Base-by-base conservation (phyloP, 2,888 invertebrate species). In the Entomobrya multifasciata region DNA sequence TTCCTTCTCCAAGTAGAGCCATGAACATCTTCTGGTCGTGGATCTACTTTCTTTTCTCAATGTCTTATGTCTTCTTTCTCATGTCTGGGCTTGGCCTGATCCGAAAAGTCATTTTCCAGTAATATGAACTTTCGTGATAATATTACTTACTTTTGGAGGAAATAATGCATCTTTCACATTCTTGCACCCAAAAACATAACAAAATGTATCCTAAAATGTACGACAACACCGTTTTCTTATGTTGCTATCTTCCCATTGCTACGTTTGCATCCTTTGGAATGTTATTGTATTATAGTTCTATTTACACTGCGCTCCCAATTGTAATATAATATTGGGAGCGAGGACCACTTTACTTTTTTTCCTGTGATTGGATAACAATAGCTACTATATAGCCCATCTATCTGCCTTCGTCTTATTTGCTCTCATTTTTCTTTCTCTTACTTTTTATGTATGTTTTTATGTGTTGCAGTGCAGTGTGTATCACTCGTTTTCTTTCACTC, bases 31-130 rank as follows among this genome's bases (percentile, higher is more conserved):
- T 52, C 20, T 47, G 36, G 30, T 30, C 22, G 22, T 57, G 15
- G 3, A 6, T 60, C n/a, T 62, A 62, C 30, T 0, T 25, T 22
- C 25, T 62, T 30, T 27, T 62, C n/a, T n/a, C n/a, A n/a, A n/a
- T n/a, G 11, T n/a, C 15, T 30, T 1, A 10, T n/a, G 57, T 80
- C 1, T 52, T 44, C 36, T 76, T 44, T 22, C 41, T 60, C 52
- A 57, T 41, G 57, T 15, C 25, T 77, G 76, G 77, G 17, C 62
- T 20, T 4, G 6, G 57, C 30, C 41, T 77, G 67, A 27, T 62
- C 62, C 30, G 30, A 36, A 84, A 85, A 85, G 78, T 78, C 84
- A 85, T 85, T 85, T 85, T 85, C 84, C 78, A 85, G 77, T 85
- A 85, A 85, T 85, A 78, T 85, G 78, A 85, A 85, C 84, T 85